Evolutionary conservation across 2,888 invertebrate genomes (phyloP), one percentile per base, ranked within the genome.

Genomic region (Schizaphis graminum): DNA sequence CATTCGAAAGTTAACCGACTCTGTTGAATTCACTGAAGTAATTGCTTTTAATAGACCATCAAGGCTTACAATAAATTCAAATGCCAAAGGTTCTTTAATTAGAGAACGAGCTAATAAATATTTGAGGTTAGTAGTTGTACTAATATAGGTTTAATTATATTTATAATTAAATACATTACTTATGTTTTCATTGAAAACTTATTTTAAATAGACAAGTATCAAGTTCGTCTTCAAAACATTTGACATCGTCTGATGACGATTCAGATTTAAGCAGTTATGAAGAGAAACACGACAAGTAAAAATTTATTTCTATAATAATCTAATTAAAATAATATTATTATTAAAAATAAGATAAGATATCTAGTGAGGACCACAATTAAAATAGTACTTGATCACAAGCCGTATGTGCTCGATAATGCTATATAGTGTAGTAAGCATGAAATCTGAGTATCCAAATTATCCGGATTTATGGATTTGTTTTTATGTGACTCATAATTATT

Each of bases 261-360:
- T 94, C 94, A 87, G 94, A 94, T 67, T 53, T 86, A 16, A 94
- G 94, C 28, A 94, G 90, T 94, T 94, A 91, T 53, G 97, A 98
- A 96, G 97, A 97, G 96, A 96, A 98, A 96, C 97, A 97, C 95
- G 97, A 97, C 96, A 96, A 97, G 96, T 97, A 98, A 96, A 96
- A 96, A 95, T 96, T 77, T 35, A 77, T 77, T 77, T 41, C 35
- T 21, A 3, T 41, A 77, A 77, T 21, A 4, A 41, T 77, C 5
- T 47, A 21, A 7, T n/a, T 16, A 16, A 16, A 35, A 16, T 35
- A 77, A 13, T 53, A 53, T 53, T 53, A 53, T 53, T 53, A 53
- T 53, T 77, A 77, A 77, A 2, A 4, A n/a, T 77, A 77, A 77
- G 35, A 77, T 77, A 3, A 21, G 8, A 35, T 35, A 53, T 13